Conservation (phyloP, 1,140 invertebrate genomes). For the Aphidius ervi region DNA sequence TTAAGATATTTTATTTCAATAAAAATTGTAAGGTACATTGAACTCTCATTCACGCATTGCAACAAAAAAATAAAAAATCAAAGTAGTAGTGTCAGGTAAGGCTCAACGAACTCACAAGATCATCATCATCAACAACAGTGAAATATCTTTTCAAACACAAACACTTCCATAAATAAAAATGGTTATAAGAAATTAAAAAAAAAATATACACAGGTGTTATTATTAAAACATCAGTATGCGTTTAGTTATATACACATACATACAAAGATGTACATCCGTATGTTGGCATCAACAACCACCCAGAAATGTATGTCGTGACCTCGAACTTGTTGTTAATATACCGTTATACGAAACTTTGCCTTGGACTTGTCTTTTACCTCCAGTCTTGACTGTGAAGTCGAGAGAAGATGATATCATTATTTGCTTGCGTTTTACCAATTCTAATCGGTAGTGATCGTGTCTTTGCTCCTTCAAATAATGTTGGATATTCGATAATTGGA, state of each 20-base stretch:
- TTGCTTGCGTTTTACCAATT: slow-evolving; percentile 30
- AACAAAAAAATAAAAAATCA: background rate
- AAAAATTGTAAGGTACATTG: too few relatives aligned
- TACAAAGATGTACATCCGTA: slow-evolving; percentile 2
- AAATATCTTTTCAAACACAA: too few relatives aligned
- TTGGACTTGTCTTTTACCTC: slow-evolving; percentile 35
- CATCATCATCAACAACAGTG: background rate
- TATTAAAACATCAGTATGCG: too few relatives aligned
- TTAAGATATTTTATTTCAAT: too few relatives aligned
- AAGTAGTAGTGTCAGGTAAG: too few relatives aligned
- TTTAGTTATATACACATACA: too few relatives aligned
- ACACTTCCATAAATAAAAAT: too few relatives aligned
- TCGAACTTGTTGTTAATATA: slow-evolving; percentile 43
- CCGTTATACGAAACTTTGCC: slow-evolving; percentile 45
- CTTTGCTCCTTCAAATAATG: slow-evolving; percentile 30
- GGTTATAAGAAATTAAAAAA: too few relatives aligned
- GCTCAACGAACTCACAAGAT: slow-evolving; percentile 2
- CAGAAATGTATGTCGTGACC: slow-evolving; percentile 49
- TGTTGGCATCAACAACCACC: background rate
- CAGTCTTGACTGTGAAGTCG: slow-evolving; percentile 48
- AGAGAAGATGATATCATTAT: slow-evolving; percentile 45
- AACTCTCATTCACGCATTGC: background rate
- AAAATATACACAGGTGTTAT: too few relatives aligned
- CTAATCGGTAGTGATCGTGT: slow-evolving; percentile 34
- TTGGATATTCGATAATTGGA: slow-evolving; percentile 19